Evolutionary conservation across 2,797 vertebrate species (phyloP), one percentile per base, ranked within the genome.

Genomic region (Sebastes iracundus): DNA sequence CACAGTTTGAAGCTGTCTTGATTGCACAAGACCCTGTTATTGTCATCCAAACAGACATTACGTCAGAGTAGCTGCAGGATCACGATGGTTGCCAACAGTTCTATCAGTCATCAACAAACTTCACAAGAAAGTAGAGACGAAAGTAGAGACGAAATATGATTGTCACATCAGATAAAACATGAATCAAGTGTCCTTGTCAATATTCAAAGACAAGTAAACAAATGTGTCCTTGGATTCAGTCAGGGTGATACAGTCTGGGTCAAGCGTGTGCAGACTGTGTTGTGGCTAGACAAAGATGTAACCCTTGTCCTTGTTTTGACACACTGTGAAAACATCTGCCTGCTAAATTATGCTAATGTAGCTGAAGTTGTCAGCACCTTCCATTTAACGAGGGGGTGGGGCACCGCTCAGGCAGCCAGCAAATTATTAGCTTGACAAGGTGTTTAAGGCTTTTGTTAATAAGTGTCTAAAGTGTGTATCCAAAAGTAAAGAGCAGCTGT

Each of bases 371-470:
- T 95, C 95, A 93, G 85, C 94, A 90, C 87, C 90, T 93, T 90
- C 86, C 86, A 84, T 87, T 75, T 83, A 91, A 90, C 72, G 83
- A 93, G 61, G 81, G 80, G 74, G 61, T 11, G 63, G 71, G 73
- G 71, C 84, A 71, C 62, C 64, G 61, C 83, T 91, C 81, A 88
- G 81, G 87, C 20, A 32, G 87, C 88, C 77, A 80, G 81, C 52
- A 82, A 80, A 86, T 94, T 88, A 96, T 94, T 87, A 88, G 53
- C 82, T 66, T 92, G 94, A 95, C 93, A 94, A 94, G 93, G 91
- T 93, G 95, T 93, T 95, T 93, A 87, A 93, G 87, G 94, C 75
- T 84, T 92, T 91, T 89, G 84, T 93, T 94, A 95, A 90, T 90
- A 90, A 92, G 74, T 62, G 86, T 84, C 89, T 87, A 67, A 72